Percentiles rank a stretch among this genome's conserved stretches.
Evolutionary conservation across 2,797 vertebrate genomes (phyloP).

Genomic region (Urophycis tenuis): DNA sequence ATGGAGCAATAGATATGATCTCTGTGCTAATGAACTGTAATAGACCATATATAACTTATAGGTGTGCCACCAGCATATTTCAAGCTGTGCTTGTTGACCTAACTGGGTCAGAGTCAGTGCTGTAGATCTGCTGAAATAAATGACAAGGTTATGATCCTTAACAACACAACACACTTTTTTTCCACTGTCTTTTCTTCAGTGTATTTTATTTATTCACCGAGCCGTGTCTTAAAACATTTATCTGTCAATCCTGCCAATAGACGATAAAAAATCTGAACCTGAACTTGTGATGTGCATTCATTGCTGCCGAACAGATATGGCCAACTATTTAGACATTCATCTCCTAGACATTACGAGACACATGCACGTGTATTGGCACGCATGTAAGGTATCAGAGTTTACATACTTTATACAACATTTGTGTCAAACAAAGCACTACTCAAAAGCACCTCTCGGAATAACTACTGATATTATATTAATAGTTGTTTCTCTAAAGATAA

Average conservation of each 20-base stretch:
- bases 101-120: conserved; percentile 5
- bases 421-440: conserved; percentile 7
- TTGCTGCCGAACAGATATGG: background rate
- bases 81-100: conserved; percentile 12
- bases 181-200: background rate
- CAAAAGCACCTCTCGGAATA: conserved; percentile 11
- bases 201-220: background rate
- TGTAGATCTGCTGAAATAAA: background rate
- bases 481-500: background rate
- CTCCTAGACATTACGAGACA: background rate
- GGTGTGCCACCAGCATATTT: conserved; percentile 17
- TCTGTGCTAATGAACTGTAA: conserved; percentile 23
- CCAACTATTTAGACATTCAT: background rate
- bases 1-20: conserved; percentile 15
- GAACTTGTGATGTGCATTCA: conserved; percentile 22
- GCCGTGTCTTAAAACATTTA: background rate
- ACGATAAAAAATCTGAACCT: background rate
- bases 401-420: background rate
- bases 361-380: background rate
- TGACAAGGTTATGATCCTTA: background rate
- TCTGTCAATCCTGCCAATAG: background rate
- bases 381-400: background rate
- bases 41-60: conserved; percentile 17
- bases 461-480: conserved; percentile 5
- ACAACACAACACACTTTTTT: background rate